Evolutionary conservation across 2,113 vertebrate species (phyloP), one percentile per base, ranked within the genome.

Genomic region (Tringa solitaria): DNA sequence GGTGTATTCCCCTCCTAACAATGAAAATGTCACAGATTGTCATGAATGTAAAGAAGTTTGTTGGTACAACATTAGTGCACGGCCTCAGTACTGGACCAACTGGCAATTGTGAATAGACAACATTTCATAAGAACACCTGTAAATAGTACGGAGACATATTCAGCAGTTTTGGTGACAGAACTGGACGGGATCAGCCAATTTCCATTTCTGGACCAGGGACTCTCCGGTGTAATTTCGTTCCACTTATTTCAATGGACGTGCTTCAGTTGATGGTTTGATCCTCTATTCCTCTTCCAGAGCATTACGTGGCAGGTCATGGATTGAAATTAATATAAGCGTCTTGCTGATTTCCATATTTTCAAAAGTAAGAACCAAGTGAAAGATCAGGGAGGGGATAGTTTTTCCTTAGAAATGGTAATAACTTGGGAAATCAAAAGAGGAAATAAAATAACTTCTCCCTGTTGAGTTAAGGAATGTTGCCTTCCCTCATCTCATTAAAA

Each of bases 401-500:
- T 89, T 97, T 97, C 95, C 93, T 97, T 97, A 95, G 95, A 97
- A 97, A 93, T 96, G 95, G 93, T 97, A 98, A 97, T 98, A 97
- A 95, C 95, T 96, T 95, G 89, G 91, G 92, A 95, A 97, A 94
- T 94, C 91, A 97, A 93, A 95, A 74, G 94, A 96, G 96, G 94
- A 97, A 97, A 96, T 97, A 96, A 98, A 97, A 92, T 89, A 1
- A 93, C 90, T 97, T 90, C 87, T 97, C 90, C 91, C 87, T 94
- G 54, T 97, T 95, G 95, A 97, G 96, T 96, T 96, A 92, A 81
- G 91, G 90, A 97, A 97, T 90, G 80, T 94, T 95, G 95, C 94
- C 81, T 97, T 97, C 84, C 85, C 88, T 96, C 95, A 94, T 92
- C 93, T 98, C 97, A 98, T 98, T 98, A 98, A 98, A 97, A 97